A percentile compares a stretch with the other conserved stretches of the same genome.
These are phyloP conservation scores for Eubucco bourcierii DNA, from an alignment of 2,113 vertebrate species.

Conservation along the genomic window DNA sequence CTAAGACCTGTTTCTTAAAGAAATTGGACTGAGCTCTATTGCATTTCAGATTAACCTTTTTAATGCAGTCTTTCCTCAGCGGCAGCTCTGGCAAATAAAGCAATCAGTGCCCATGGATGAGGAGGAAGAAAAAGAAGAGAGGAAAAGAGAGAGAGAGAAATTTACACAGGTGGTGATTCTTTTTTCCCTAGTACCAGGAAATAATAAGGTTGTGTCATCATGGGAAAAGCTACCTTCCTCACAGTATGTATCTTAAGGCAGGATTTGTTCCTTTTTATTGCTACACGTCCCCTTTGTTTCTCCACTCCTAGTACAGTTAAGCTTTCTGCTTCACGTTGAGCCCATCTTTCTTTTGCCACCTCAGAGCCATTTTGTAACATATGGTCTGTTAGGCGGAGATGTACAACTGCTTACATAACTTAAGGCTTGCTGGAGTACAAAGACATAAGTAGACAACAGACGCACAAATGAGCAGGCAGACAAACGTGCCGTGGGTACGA, in stretches of 20 bases:
- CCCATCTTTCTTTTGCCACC: constrained; percentile 17
- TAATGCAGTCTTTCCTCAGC: background rate
- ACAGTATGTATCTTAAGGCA: background rate
- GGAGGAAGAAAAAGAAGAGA: background rate
- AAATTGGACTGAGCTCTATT: background rate
- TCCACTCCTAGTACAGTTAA: background rate
- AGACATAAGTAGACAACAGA: constrained; percentile 57
- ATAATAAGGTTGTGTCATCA: background rate
- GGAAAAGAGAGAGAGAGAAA: background rate
- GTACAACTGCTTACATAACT: constrained; percentile 47
- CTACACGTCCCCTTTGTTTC: background rate
- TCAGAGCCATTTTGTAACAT: constrained; percentile 7
- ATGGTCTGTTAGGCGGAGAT: constrained; percentile 17
- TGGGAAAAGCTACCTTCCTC: background rate
- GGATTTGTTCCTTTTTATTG: constrained; percentile 33
- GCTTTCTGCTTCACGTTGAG: background rate
- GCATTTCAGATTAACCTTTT: background rate
- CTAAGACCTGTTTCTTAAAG: background rate
- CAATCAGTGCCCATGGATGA: background rate
- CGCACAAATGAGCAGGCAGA: constrained; percentile 18
- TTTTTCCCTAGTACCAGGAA: background rate
- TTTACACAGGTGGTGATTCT: background rate
- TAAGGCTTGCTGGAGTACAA: constrained; percentile 63
- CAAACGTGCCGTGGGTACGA: constrained; percentile 38
- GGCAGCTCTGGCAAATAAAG: background rate